Evolutionary conservation across 1,140 invertebrate genomes (phyloP), one percentile per base, ranked within the genome.

Genomic region (Dendrolimus kikuchii): DNA sequence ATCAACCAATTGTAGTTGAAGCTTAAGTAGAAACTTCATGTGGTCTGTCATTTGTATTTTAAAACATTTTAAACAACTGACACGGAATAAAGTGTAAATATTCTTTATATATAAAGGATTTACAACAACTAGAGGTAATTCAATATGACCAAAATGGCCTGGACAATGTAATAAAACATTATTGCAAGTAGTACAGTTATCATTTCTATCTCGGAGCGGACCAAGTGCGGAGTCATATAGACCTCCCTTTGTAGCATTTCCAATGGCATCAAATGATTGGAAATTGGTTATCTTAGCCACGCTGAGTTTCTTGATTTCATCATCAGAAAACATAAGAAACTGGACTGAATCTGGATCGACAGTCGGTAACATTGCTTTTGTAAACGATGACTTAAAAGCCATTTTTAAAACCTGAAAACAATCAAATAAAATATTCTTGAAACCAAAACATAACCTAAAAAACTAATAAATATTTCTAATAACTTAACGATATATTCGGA

Each of bases 101-200:
- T 90, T 88, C 75, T 92, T 93, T 47, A 95, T 93, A 71, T 97
- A 96, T 39, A 99, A 66, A 4, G 98, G 97, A 90, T 99, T 99
- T 44, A 96, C 93, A 1, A 98, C 93, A 5, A 95, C 92, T 4
- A 99, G 80, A 4, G 96, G 95, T n/a, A 99, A 86, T 56, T 94
- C 92, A 57, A 99, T 98, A 71, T 99, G 95, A 0, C 98, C 98
- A 88, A 98, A 94, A 86, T 99, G 98, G 4, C 98, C 98, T 1
- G 93, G 91, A 85, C 98, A 99, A 55, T 91, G 87, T 7, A 87
- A 64, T n/a, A 89, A 70, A 58, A 86, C 89, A 55, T 92, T 89
- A 5, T 90, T 89, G 86, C 98, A 99, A 8, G 97, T 99, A 7
- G 82, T 81, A 87, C 98, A 99, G 5, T 90, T 86, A 55, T 95